These are phyloP conservation scores for Gila robusta DNA, from an alignment of 2,797 vertebrate species.

Conservation along the genomic window DNA sequence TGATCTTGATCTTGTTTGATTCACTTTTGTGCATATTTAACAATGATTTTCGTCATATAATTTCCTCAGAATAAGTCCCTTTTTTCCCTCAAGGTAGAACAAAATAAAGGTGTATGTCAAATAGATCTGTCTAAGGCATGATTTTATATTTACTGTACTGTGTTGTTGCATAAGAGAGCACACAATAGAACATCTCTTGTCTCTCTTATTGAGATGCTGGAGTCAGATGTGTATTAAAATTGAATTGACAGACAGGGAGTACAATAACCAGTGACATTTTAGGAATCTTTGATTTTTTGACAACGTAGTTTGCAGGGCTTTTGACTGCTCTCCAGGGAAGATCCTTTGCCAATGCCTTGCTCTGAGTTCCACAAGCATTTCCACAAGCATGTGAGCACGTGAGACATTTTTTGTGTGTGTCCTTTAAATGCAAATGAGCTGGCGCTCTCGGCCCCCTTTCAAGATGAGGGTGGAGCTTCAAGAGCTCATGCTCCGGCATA, in stretches of 20 bases:
- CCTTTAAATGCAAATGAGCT: too few relatives aligned
- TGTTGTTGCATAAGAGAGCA: conserved; percentile 36
- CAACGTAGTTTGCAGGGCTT: conserved; percentile 68
- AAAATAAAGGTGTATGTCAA: not conserved
- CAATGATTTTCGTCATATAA: not conserved
- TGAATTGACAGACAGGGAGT: conserved; percentile 76
- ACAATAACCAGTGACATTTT: conserved; percentile 80
- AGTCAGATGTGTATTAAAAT: conserved; percentile 77
- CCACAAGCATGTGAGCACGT: not conserved
- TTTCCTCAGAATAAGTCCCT: not conserved
- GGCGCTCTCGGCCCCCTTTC: too few relatives aligned
- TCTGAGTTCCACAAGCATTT: conserved; percentile 22
- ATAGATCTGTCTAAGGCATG: not conserved
- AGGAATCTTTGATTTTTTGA: conserved; percentile 71
- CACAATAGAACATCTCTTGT: conserved; percentile 63
- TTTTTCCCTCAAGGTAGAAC: not conserved
- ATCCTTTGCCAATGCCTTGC: conserved; percentile 58
- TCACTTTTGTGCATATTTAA: not conserved
- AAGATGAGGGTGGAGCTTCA: too few relatives aligned
- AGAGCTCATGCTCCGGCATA: too few relatives aligned
- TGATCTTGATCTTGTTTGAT: not conserved
- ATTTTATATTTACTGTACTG: not conserved
- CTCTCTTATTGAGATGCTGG: conserved; percentile 66
- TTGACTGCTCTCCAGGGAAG: conserved; percentile 64
- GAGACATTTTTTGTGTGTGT: too few relatives aligned